Evolutionary conservation across 2,888 invertebrate species (phyloP).

Genomic region (Leistus spinibarbis): DNA sequence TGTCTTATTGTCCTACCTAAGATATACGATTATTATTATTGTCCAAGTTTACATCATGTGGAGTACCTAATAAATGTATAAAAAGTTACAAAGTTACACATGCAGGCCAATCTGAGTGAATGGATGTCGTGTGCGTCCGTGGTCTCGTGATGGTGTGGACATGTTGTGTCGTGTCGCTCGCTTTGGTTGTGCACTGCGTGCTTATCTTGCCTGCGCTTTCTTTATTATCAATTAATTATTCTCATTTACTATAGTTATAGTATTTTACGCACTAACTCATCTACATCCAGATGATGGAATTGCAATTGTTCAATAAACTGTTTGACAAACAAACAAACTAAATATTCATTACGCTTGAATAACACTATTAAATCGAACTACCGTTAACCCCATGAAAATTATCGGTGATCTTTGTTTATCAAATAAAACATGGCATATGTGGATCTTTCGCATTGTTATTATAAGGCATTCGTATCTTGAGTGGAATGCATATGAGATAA

Average conservation of each 20-base stretch:
- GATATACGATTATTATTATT: background rate
- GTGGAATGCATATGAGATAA: too few relatives aligned
- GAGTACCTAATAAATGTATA: background rate
- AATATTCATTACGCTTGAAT: too few relatives aligned
- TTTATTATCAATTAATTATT: slow-evolving; percentile 18
- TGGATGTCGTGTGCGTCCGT: slow-evolving; percentile 30
- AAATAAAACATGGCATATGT: too few relatives aligned
- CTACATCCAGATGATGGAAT: background rate
- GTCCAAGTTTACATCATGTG: background rate
- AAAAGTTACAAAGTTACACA: slow-evolving; percentile 30
- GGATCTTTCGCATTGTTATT: too few relatives aligned
- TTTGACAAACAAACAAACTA: too few relatives aligned
- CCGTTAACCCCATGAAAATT: too few relatives aligned
- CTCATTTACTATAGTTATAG: too few relatives aligned
- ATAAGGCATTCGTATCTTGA: too few relatives aligned
- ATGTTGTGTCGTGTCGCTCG: slow-evolving; percentile 31
- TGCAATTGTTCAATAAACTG: too few relatives aligned
- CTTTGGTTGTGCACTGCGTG: slow-evolving; percentile 36
- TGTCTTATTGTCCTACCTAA: background rate
- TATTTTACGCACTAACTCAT: slow-evolving; percentile 7
- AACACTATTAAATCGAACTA: too few relatives aligned
- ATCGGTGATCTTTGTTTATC: too few relatives aligned
- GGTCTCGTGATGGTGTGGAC: slow-evolving; percentile 31
- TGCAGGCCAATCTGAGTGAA: slow-evolving; percentile 40
- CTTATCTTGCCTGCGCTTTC: slow-evolving; percentile 33